A percentile compares a stretch with the other conserved stretches of the same genome.
Evolutionary conservation across 2,888 invertebrate genomes (phyloP).

Genomic region (Micoletzkya japonica): DNA sequence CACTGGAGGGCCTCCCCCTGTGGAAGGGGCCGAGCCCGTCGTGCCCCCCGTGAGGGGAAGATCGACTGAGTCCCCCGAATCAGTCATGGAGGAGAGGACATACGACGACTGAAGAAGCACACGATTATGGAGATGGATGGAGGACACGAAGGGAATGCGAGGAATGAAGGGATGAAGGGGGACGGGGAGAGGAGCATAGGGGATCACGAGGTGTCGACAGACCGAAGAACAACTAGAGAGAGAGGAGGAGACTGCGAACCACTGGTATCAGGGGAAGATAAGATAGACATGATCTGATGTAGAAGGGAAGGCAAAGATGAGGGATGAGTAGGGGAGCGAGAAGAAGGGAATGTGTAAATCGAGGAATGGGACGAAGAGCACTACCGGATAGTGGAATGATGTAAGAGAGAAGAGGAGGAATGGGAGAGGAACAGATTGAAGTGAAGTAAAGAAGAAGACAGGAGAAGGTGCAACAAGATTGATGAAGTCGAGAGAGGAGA

Average conservation of each 20-base stretch:
- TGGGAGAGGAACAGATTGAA: background rate
- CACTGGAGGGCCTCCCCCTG: slow-evolving; percentile 37
- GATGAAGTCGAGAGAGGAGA: background rate
- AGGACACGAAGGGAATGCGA: background rate
- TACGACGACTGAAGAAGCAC: background rate
- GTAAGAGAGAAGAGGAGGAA: background rate
- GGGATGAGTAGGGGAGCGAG: background rate
- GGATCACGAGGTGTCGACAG: too few species aligned
- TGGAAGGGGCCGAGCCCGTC: slow-evolving; percentile 39
- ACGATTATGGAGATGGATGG: too few species aligned
- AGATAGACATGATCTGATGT: too few species aligned
- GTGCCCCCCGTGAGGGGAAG: slow-evolving; percentile 39
- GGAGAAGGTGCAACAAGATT: background rate
- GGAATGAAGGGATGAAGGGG: too few species aligned
- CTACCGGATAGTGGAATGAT: background rate
- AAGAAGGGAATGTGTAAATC: background rate
- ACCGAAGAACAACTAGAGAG: too few species aligned
- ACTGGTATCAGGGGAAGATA: too few species aligned
- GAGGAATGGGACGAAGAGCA: background rate
- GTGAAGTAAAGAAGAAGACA: background rate
- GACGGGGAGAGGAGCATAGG: too few species aligned
- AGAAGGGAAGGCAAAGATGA: too few species aligned
- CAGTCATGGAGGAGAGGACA: slow-evolving; percentile 33
- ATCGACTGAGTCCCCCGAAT: slow-evolving; percentile 40
- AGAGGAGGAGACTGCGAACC: too few species aligned